These are phyloP conservation scores for Chrosomus eos DNA, from an alignment of 2,797 vertebrate species.

Conservation along the genomic window DNA sequence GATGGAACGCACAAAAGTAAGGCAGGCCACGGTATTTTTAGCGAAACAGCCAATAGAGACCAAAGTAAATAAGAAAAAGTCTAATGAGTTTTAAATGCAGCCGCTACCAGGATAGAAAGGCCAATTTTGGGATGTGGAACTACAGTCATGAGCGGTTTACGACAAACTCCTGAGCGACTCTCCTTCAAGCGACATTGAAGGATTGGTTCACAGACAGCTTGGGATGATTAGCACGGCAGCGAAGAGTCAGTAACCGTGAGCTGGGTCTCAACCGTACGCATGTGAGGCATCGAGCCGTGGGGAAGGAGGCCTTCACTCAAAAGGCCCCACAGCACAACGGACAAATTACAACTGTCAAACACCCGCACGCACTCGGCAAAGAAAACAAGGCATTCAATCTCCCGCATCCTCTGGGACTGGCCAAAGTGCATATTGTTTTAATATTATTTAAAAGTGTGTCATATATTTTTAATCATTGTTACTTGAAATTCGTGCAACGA, in stretches of 20 bases:
- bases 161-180: conserved; percentile 77
- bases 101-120: conserved; percentile 73
- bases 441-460: conserved; percentile 77
- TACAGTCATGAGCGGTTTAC: conserved; percentile 76
- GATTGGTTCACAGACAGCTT: conserved; percentile 51
- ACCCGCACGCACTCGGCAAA: conserved; percentile 45
- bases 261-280: neutral
- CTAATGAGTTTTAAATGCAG: conserved; percentile 80
- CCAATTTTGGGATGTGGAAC: conserved; percentile 78
- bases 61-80: conserved; percentile 79
- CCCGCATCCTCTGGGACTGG: conserved; percentile 68
- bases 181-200: conserved; percentile 84
- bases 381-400: conserved; percentile 69
- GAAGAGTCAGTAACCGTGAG: conserved; percentile 22
- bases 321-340: conserved; percentile 68
- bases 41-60: conserved; percentile 77
- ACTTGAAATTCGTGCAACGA: conserved; percentile 64
- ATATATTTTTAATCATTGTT: conserved; percentile 76
- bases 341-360: conserved; percentile 77
- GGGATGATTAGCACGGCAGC: conserved; percentile 43
- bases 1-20: conserved; percentile 78
- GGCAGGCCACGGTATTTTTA: conserved; percentile 84
- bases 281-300: conserved; percentile 28
- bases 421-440: conserved; percentile 76
- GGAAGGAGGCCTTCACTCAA: conserved; percentile 52